Conservation (phyloP, 2,888 invertebrate species). For the Trachelus iudaicus region DNA sequence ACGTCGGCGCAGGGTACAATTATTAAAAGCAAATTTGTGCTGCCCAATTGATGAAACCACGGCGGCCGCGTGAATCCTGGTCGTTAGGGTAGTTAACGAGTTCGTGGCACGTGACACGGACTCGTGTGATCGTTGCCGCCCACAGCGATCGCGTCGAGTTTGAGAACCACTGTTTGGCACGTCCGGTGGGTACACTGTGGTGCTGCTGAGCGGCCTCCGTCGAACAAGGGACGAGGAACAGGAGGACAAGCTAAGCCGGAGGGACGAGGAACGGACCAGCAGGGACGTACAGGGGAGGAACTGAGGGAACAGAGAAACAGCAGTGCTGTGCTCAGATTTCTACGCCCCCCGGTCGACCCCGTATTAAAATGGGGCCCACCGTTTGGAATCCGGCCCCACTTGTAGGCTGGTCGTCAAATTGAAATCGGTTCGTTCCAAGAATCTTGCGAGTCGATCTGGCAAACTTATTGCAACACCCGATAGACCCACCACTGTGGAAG, state of each 20-base stretch:
- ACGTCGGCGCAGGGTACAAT: slow-evolving; percentile 25
- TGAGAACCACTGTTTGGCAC: slow-evolving; percentile 53
- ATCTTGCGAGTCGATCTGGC: slow-evolving; percentile 17
- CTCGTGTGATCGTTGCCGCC: slow-evolving; percentile 30
- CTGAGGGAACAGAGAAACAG: slow-evolving; percentile 32
- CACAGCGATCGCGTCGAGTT: slow-evolving; percentile 19
- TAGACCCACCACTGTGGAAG: too few relatives aligned
- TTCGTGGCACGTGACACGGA: slow-evolving; percentile 56
- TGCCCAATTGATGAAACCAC: slow-evolving; percentile 54
- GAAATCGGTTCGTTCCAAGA: slow-evolving; percentile 42
- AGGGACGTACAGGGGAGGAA: slow-evolving; percentile 29
- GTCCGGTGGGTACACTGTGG: slow-evolving; percentile 52
- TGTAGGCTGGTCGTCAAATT: slow-evolving; percentile 33
- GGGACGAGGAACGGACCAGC: slow-evolving; percentile 28
- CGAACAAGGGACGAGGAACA: too few relatives aligned
- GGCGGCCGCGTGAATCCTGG: slow-evolving; percentile 54
- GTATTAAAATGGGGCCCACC: neutral
- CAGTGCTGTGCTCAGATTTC: slow-evolving; percentile 51
- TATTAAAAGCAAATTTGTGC: slow-evolving; percentile 35
- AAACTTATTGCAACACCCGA: neutral
- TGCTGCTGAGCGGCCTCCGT: slow-evolving; percentile 10
- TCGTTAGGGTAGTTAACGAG: slow-evolving; percentile 61
- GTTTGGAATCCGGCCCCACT: neutral
- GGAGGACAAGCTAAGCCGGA: neutral
- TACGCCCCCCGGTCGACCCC: slow-evolving; percentile 28